phyloP scores from a whole-genome alignment of 2,888 invertebrate species.

The Lochmaea crataegi region DNA sequence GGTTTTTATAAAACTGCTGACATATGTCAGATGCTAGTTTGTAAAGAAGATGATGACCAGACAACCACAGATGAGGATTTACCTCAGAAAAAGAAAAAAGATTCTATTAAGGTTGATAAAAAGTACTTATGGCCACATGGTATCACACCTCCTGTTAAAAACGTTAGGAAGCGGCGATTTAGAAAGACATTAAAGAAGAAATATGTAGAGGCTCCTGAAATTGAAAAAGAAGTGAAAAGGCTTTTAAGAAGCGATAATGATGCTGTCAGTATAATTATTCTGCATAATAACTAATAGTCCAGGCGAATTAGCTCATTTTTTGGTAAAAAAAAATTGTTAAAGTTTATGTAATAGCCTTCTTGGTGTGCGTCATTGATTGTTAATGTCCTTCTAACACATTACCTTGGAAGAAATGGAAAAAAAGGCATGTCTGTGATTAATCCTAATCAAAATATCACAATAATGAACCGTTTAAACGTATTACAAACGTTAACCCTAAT shows the following conservation, averaged over 20 bases:
- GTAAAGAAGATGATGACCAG: constrained; percentile 88
- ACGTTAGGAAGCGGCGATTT: constrained; percentile 91
- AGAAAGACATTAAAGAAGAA: constrained; percentile 97
- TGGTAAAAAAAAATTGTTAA: too few relatives aligned
- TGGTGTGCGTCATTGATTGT: too few relatives aligned
- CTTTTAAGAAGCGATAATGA: constrained; percentile 92
- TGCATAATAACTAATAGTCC: neutral
- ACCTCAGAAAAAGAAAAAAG: constrained; percentile 84
- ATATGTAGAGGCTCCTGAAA: constrained; percentile 96
- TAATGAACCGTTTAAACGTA: too few relatives aligned
- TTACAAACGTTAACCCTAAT: too few relatives aligned
- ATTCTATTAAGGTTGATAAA: constrained; percentile 83
- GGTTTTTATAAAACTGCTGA: constrained; percentile 98
- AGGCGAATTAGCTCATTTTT: too few relatives aligned
- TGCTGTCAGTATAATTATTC: constrained; percentile 71
- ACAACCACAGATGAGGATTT: constrained; percentile 81
- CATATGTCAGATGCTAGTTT: constrained; percentile 91
- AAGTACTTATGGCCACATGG: constrained; percentile 97
- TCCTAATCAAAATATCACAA: too few relatives aligned
- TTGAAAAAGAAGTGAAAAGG: constrained; percentile 97
- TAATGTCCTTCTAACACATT: too few relatives aligned
- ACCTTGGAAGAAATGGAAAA: too few relatives aligned
- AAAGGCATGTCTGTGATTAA: too few relatives aligned
- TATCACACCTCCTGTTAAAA: constrained; percentile 94
- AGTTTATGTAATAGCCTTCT: too few relatives aligned